phyloP scores from a whole-genome alignment of 2,888 invertebrate species.

The Arctia plantaginis region DNA sequence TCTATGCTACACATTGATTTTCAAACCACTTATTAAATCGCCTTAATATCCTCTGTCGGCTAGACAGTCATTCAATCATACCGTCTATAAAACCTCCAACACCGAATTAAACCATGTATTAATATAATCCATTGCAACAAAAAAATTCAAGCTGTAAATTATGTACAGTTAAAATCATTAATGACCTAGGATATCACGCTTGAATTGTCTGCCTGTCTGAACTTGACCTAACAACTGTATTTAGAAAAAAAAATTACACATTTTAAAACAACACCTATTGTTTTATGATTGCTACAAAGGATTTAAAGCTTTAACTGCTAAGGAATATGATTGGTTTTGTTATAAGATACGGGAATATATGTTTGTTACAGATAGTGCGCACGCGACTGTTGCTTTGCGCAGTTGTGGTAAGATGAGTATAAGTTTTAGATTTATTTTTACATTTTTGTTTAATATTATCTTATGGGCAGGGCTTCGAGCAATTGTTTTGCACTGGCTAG shows the following conservation, averaged over 20 bases:
- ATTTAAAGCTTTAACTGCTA: neutral
- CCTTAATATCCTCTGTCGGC: neutral
- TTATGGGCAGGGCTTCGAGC: neutral
- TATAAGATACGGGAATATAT: conserved; percentile 22
- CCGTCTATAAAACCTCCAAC: neutral
- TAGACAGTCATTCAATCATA: neutral
- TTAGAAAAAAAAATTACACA: conserved; percentile 44
- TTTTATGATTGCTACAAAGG: conserved; percentile 30
- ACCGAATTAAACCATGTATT: conserved; percentile 6
- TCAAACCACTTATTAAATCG: neutral
- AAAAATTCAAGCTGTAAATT: conserved; percentile 28
- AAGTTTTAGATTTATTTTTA: conserved; percentile 41
- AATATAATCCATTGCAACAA: conserved; percentile 23
- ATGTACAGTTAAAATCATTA: conserved; percentile 42
- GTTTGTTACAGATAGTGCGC: conserved; percentile 53
- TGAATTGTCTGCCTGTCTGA: conserved; percentile 60
- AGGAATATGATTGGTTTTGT: conserved; percentile 31
- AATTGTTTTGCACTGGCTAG: too few species aligned
- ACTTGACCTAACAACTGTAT: conserved; percentile 66
- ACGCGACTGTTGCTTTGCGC: conserved; percentile 56
- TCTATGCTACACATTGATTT: neutral
- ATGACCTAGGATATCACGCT: conserved; percentile 54
- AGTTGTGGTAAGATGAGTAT: conserved; percentile 33
- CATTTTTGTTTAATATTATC: neutral
- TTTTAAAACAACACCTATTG: conserved; percentile 50